A percentile compares a stretch with the other conserved stretches of the same genome.
phyloP scores from a whole-genome alignment of 1,140 invertebrate species.

The Psix sp. region DNA sequence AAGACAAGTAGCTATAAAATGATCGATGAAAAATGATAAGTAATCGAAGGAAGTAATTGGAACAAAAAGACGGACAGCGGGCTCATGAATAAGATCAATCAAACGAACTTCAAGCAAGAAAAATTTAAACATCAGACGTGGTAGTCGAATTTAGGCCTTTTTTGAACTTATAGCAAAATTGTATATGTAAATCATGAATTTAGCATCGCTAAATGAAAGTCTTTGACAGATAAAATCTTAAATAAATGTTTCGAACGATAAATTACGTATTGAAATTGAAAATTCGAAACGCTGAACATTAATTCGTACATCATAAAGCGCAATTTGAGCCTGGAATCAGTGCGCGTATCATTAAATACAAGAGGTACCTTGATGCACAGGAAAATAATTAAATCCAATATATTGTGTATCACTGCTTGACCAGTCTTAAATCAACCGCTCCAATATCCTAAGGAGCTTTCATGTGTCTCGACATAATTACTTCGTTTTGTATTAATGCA shows the following conservation, averaged over 20 bases:
- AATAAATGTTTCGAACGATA: neutral
- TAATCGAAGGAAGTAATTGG: too few species aligned
- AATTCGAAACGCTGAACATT: slow-evolving; percentile 14
- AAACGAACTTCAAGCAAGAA: too few species aligned
- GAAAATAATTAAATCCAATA: slow-evolving; percentile 67
- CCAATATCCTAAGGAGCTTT: slow-evolving; percentile 66
- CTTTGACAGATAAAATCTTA: slow-evolving; percentile 1
- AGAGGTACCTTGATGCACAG: slow-evolving; percentile 51
- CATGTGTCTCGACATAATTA: slow-evolving; percentile 71
- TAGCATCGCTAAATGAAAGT: neutral
- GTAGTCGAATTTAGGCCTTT: too few species aligned
- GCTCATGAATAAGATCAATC: too few species aligned
- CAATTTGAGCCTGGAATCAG: slow-evolving; percentile 29
- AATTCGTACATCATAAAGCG: slow-evolving; percentile 23
- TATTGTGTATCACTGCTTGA: slow-evolving; percentile 44
- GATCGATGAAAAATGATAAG: too few species aligned
- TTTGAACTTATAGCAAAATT: too few species aligned
- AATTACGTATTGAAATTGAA: slow-evolving; percentile 21
- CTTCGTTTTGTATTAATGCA: slow-evolving; percentile 69
- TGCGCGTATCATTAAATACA: slow-evolving; percentile 47
- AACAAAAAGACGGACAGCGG: too few species aligned
- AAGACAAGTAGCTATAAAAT: too few species aligned
- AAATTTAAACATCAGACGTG: too few species aligned
- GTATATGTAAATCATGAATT: too few species aligned
- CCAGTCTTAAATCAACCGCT: slow-evolving; percentile 51